A percentile compares a stretch with the other conserved stretches of the same genome.
These are phyloP conservation scores for Tympanuchus pallidicinctus DNA, from an alignment of 2,113 vertebrate species.

Conservation along the genomic window DNA sequence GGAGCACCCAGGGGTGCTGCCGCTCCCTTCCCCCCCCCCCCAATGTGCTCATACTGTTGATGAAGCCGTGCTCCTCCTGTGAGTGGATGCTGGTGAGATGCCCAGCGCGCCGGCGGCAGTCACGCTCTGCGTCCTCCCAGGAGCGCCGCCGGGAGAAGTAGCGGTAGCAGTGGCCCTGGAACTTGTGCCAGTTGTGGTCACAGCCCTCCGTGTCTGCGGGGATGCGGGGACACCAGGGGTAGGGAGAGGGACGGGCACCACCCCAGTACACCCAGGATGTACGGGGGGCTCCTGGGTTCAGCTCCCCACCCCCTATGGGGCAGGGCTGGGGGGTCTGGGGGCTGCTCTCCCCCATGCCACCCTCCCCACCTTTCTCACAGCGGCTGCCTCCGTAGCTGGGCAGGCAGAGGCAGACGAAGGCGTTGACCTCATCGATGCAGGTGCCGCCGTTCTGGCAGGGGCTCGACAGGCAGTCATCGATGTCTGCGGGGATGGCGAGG, in stretches of 20 bases:
- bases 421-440: constrained; percentile 92
- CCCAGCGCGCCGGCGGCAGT: constrained; percentile 88
- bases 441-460: constrained; percentile 94
- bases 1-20: neutral
- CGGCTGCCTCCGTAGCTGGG: constrained; percentile 93
- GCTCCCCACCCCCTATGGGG: neutral
- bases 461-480: constrained; percentile 80
- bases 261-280: rapidly evolving
- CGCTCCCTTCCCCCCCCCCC: neutral
- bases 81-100: constrained; percentile 93
- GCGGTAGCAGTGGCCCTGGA: constrained; percentile 93
- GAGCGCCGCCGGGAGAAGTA: constrained; percentile 90
- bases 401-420: constrained; percentile 93
- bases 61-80: constrained; percentile 86
- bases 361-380: constrained; percentile 91
- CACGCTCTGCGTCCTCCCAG: constrained; percentile 95
- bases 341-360: neutral
- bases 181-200: constrained; percentile 93
- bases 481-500: constrained; percentile 53
- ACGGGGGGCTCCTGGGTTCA: rapidly evolving
- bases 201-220: constrained; percentile 91
- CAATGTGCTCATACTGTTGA: constrained; percentile 79
- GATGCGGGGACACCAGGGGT: neutral
- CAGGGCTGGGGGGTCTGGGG: neutral
- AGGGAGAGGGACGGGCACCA: rapidly evolving